A percentile compares a stretch with the other conserved stretches of the same genome.
Evolutionary conservation across 2,888 invertebrate genomes (phyloP).

Genomic region (Rhorus exstirpatorius): DNA sequence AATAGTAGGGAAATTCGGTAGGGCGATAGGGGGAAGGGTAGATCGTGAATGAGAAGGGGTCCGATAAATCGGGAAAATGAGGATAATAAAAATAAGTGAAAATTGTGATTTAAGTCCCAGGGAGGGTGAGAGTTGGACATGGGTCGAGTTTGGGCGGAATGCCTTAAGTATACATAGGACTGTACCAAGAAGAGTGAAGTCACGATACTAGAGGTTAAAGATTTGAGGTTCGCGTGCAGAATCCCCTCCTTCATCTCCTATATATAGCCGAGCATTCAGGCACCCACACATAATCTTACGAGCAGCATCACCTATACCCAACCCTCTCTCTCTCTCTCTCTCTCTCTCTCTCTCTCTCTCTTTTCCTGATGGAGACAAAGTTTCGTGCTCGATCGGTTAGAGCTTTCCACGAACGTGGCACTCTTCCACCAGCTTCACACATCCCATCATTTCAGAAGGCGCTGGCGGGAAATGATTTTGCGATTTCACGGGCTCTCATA

Average conservation of each 20-base stretch:
- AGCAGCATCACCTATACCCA: slow-evolving; percentile 58
- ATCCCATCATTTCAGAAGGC: slow-evolving; percentile 11
- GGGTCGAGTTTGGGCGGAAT: not conserved
- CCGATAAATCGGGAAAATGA: too few species aligned
- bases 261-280: slow-evolving; percentile 62
- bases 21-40: too few species aligned
- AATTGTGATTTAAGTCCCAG: not conserved
- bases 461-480: slow-evolving; percentile 62
- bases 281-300: slow-evolving; percentile 11
- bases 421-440: not conserved
- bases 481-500: slow-evolving; percentile 58
- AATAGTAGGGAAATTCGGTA: too few species aligned
- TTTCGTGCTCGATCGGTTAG: slow-evolving; percentile 44
- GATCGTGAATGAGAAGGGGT: too few species aligned
- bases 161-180: not conserved
- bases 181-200: slow-evolving; percentile 13
- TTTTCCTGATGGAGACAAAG: slow-evolving; percentile 44
- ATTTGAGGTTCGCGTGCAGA: slow-evolving; percentile 44
- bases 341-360: slow-evolving; percentile 15
- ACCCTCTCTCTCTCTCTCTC: slow-evolving; percentile 23
- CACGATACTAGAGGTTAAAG: slow-evolving; percentile 9
- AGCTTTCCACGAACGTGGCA: slow-evolving; percentile 33
- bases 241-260: slow-evolving; percentile 6
- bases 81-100: too few species aligned
- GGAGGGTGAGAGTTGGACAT: not conserved